Evolutionary conservation across 2,888 invertebrate genomes (phyloP), one percentile per base, ranked within the genome.

Genomic region (Aethes cnicana): DNA sequence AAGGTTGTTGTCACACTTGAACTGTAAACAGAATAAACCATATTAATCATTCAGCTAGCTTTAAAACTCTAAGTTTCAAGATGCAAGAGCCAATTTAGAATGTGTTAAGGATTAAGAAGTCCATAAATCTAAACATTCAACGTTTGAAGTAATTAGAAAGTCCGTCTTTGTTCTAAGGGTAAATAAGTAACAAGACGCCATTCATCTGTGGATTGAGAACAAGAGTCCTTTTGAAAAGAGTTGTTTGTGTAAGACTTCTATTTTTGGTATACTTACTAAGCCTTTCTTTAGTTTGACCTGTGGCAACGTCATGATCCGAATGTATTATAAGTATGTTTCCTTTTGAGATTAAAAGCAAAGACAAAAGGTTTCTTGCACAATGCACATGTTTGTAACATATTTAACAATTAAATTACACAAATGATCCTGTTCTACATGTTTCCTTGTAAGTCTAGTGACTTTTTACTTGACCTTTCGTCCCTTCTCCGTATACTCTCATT

Each of bases 81-180:
- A 9, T 6, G 41, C 58, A 59, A 48, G 55, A 41, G 41, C 26
- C 21, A 56, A 20, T 55, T 25, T 30, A 12, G 54, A 35, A 18
- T 35, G 39, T 21, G 35, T 50, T 54, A 47, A 63, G 62, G 56
- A 59, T 61, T 62, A 55, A 65, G 58, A 65, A 56, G 42, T 54
- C 50, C 69, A 69, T 76, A 75, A 75, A 75, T 74, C 65, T 66
- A 68, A 74, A 72, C 72, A 69, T 65, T 57, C 58, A 64, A 62
- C 65, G 72, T 73, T 74, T 58, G 58, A 63, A 70, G 77, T 77
- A 80, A 83, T 83, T 83, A 81, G 78, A 79, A 82, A 82, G 81
- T 69, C 66, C 62, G 72, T 72, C 81, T 80, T 82, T 84, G 82
- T 82, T 77, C 74, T 72, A 66, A 46, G 33, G 46, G 52, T 33